Evolutionary conservation across 1,140 invertebrate species (phyloP).

Genomic region (Tetranychus urticae): DNA sequence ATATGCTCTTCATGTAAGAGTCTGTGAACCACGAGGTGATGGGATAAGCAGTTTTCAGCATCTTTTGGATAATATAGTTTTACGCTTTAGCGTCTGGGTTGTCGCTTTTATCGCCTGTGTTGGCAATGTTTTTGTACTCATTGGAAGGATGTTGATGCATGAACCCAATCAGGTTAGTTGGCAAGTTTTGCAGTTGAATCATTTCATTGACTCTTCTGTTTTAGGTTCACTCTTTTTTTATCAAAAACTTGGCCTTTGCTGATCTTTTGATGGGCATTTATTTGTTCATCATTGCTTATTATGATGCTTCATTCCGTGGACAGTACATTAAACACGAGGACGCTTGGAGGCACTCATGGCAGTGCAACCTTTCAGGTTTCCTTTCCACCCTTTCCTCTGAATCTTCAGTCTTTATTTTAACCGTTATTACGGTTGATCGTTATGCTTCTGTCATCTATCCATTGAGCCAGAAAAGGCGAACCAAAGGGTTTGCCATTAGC

Average conservation of each 20-base stretch:
- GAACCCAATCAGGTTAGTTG: slow-evolving; percentile 26
- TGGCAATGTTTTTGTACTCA: slow-evolving; percentile 41
- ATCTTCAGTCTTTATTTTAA: slow-evolving; percentile 44
- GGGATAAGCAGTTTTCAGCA: slow-evolving; percentile 29
- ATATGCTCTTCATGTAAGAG: slow-evolving; percentile 31
- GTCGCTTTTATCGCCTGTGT: slow-evolving; percentile 36
- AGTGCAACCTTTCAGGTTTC: slow-evolving; percentile 34
- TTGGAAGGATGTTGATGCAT: slow-evolving; percentile 32
- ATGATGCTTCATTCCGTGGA: slow-evolving; percentile 39
- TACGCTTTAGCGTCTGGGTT: slow-evolving; percentile 44
- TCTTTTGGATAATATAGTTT: slow-evolving; percentile 32
- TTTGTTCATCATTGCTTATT: slow-evolving; percentile 37
- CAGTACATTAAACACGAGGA: slow-evolving; percentile 34
- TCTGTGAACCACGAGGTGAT: slow-evolving; percentile 39
- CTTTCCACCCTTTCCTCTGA: slow-evolving; percentile 42
- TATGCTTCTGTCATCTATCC: slow-evolving; percentile 20
- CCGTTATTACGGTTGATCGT: slow-evolving; percentile 48
- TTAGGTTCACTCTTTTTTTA: slow-evolving; percentile 29
- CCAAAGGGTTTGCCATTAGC: slow-evolving; percentile 15
- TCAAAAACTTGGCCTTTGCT: slow-evolving; percentile 47
- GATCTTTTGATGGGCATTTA: slow-evolving; percentile 57
- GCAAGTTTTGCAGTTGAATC: neutral
- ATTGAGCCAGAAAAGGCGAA: slow-evolving; percentile 1
- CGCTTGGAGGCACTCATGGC: slow-evolving; percentile 40
- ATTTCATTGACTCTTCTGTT: neutral